Percentiles rank a stretch among this genome's conserved stretches.
Evolutionary conservation across 2,797 vertebrate species (phyloP).

Genomic region (Acanthurus lineatus): DNA sequence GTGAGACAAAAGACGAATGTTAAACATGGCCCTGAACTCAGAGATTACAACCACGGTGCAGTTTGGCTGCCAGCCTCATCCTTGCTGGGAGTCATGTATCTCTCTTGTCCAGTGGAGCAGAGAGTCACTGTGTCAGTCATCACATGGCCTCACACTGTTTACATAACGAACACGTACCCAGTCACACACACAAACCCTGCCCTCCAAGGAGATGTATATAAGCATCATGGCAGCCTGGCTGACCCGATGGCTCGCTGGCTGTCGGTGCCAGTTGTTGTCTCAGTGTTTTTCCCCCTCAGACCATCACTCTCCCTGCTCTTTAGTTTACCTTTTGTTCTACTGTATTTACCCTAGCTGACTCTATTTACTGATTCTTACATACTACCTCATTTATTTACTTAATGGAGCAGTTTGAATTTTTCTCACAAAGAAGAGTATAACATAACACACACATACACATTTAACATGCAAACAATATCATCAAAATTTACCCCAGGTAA

Average conservation of each 20-base stretch:
- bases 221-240: slow-evolving; percentile 32
- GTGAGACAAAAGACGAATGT: slow-evolving; percentile 28
- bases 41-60: slow-evolving; percentile 12
- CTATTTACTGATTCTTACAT: neutral
- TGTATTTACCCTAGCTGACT: slow-evolving; percentile 25
- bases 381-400: slow-evolving; percentile 5
- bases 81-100: slow-evolving; percentile 19
- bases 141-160: slow-evolving; percentile 54
- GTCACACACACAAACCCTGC: slow-evolving; percentile 16
- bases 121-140: slow-evolving; percentile 61
- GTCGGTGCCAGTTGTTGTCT: slow-evolving; percentile 44
- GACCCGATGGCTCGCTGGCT: slow-evolving; percentile 28
- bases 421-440: no score
- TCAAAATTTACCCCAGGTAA: neutral
- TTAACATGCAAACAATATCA: neutral
- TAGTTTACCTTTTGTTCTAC: slow-evolving; percentile 46
- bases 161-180: slow-evolving; percentile 46
- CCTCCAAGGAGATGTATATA: slow-evolving; percentile 44
- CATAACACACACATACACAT: no score
- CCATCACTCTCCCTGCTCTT: slow-evolving; percentile 11
- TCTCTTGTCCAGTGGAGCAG: slow-evolving; percentile 40
- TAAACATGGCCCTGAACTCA: slow-evolving; percentile 8
- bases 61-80: slow-evolving; percentile 10
- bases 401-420: neutral
- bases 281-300: neutral